Evolutionary conservation across 2,797 vertebrate genomes (phyloP), one percentile per base, ranked within the genome.

Genomic region (Muscicapa striata): DNA sequence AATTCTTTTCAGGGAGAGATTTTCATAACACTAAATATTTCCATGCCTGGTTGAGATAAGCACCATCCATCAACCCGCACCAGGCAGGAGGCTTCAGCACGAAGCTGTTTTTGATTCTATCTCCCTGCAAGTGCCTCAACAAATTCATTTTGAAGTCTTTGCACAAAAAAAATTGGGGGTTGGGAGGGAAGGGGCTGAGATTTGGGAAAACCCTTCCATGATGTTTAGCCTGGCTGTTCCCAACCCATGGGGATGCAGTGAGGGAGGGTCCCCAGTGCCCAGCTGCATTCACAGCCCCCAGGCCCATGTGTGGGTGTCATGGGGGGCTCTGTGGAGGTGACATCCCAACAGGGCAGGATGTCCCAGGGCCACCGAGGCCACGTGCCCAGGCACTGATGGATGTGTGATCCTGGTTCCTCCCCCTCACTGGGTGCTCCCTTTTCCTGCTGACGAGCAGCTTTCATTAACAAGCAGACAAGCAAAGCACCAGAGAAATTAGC

Each of bases 401-500:
- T 61, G 72, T 27, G 30, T 24, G 30, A 43, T 54, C 46, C 51
- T 5, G 0, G 32, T 38, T 69, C 58, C 88, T 63, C 43, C 90
- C 61, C 21, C 52, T 72, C 2, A 0, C 78, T 36, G 89, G 69
- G 66, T 64, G 45, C 83, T 70, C 68, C 46, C 51, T 86, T 81
- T 88, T 88, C 85, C 61, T 83, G 93, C 93, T 93, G 96, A 90
- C 15, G 36, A 63, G 93, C 7, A 1, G 55, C 74, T 95, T 93
- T 88, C 78, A 29, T 84, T 81, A 91, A 78, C 6, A 0, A 90
- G 88, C 83, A 86, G 90, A 77, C 76, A 51, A 89, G 89, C 72
- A 62, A 83, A 94, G 93, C 92, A 79, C 63, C 45, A 36, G 86
- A 87, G 92, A 92, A 95, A 93, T 92, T 69, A 95, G 90, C 52